Evolutionary conservation across 2,888 invertebrate species (phyloP).

Genomic region (Melieria picta): DNA sequence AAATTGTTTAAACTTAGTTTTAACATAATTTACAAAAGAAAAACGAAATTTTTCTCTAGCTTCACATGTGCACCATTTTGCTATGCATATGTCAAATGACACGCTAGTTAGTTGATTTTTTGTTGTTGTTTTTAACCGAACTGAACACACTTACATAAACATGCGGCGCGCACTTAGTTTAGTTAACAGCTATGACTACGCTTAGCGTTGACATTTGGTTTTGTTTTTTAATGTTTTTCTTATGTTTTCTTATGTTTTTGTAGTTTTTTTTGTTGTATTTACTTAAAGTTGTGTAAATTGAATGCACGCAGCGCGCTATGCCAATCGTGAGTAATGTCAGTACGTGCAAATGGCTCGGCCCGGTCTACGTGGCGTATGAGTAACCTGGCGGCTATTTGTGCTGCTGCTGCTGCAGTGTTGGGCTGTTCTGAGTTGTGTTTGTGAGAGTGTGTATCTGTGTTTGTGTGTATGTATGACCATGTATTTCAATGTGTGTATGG

Average conservation of each 20-base stretch:
- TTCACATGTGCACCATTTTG: no score
- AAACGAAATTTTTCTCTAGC: no score
- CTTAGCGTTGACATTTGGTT: conserved; percentile 6
- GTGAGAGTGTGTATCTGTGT: not conserved
- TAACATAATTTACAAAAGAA: conserved; percentile 1
- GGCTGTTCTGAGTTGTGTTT: not conserved
- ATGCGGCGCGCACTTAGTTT: not conserved
- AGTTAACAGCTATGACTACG: conserved; percentile 17
- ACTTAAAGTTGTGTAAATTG: not conserved
- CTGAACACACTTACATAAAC: conserved; percentile 19
- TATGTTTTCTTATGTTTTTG: not conserved
- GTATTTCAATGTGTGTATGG: not conserved
- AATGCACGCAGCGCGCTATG: not conserved
- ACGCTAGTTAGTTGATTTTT: no score
- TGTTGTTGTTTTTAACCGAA: no score
- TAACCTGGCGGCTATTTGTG: not conserved
- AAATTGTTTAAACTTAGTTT: not conserved
- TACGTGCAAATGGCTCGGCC: not conserved
- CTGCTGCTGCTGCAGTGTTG: not conserved
- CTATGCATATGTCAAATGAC: no score
- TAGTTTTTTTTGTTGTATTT: not conserved
- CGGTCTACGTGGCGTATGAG: conserved; percentile 10
- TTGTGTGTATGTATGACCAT: not conserved
- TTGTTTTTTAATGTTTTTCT: conserved; percentile 1
- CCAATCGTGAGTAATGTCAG: not conserved